These are phyloP conservation scores for Spodoptera picta DNA, from an alignment of 2,888 invertebrate species.

Conservation along the genomic window DNA sequence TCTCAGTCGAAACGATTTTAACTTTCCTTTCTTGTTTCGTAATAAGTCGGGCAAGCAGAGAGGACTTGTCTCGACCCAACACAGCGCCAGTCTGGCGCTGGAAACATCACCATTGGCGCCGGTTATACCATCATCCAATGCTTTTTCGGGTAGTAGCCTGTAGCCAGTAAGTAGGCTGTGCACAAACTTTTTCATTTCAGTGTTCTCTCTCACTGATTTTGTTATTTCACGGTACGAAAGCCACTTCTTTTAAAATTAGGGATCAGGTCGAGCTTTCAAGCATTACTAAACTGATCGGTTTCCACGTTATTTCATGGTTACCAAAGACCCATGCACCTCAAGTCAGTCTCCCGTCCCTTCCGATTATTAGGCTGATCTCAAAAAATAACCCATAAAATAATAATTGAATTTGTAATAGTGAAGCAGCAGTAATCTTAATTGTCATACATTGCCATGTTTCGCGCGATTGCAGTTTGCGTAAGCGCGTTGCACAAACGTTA, in stretches of 20 bases:
- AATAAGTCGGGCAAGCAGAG: slow-evolving; percentile 79
- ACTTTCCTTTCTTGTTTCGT: slow-evolving; percentile 86
- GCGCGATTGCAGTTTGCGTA: slow-evolving; percentile 84
- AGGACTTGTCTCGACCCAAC: slow-evolving; percentile 70
- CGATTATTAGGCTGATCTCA: background rate
- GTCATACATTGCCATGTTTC: slow-evolving; percentile 76
- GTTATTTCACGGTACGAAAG: slow-evolving; percentile 61
- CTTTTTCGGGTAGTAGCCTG: background rate
- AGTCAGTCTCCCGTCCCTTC: slow-evolving; percentile 7
- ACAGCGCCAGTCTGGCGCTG: slow-evolving; percentile 62
- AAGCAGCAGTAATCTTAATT: slow-evolving; percentile 46
- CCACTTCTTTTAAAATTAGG: slow-evolving; percentile 34
- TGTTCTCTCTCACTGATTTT: slow-evolving; percentile 45
- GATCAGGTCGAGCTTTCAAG: slow-evolving; percentile 46
- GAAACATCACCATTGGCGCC: slow-evolving; percentile 59
- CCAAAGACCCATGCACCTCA: slow-evolving; percentile 4
- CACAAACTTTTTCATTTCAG: slow-evolving; percentile 34
- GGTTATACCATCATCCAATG: slow-evolving; percentile 14
- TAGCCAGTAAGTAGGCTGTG: slow-evolving; percentile 15
- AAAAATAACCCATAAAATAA: background rate
- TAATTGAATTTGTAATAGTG: slow-evolving; percentile 3
- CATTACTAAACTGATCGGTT: slow-evolving; percentile 48
- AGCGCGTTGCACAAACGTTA: slow-evolving; percentile 81
- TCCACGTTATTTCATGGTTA: slow-evolving; percentile 27
- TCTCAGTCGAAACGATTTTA: slow-evolving; percentile 74